Percentiles rank a stretch among this genome's conserved stretches.
Evolutionary conservation across 2,797 vertebrate species (phyloP).

Genomic region (Thaleichthys pacificus): DNA sequence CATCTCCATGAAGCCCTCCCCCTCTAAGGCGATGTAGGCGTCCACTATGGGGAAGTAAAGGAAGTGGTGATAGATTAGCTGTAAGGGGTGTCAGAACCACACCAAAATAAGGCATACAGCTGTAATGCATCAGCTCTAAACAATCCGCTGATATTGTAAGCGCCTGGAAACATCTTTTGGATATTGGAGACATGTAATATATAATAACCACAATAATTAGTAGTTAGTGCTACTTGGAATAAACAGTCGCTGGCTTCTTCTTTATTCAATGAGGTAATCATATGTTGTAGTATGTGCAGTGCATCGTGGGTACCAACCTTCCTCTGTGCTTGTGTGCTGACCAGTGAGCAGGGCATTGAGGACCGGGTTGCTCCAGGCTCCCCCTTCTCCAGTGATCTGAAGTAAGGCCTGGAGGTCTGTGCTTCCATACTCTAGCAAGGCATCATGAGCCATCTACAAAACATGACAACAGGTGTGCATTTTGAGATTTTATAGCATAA

Average conservation of each 20-base stretch:
- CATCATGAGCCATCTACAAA: constrained; percentile 88
- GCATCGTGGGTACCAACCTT: constrained; percentile 75
- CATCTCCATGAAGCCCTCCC: constrained; percentile 96
- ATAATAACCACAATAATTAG: too few species aligned
- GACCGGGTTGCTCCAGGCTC: constrained; percentile 92
- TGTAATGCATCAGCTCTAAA: too few species aligned
- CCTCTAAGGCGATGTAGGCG: constrained; percentile 91
- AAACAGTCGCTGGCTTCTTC: background rate
- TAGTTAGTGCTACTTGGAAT: background rate
- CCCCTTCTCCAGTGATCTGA: constrained; percentile 90
- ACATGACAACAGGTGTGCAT: background rate
- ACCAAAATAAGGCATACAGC: too few species aligned
- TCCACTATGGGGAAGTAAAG: constrained; percentile 65
- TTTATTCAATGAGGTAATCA: background rate
- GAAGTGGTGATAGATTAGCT: background rate
- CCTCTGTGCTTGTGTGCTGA: constrained; percentile 84
- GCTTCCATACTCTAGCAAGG: constrained; percentile 91
- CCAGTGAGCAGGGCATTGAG: constrained; percentile 88
- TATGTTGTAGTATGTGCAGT: background rate
- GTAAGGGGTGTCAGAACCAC: too few species aligned
- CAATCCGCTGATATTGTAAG: too few species aligned
- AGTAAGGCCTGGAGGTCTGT: constrained; percentile 92
- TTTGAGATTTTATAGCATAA: too few species aligned
- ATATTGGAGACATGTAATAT: constrained; percentile 11
- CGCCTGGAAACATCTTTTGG: too few species aligned